Evolutionary conservation across 2,888 invertebrate genomes (phyloP), one percentile per base, ranked within the genome.

Genomic region (Caenorhabditis angaria): DNA sequence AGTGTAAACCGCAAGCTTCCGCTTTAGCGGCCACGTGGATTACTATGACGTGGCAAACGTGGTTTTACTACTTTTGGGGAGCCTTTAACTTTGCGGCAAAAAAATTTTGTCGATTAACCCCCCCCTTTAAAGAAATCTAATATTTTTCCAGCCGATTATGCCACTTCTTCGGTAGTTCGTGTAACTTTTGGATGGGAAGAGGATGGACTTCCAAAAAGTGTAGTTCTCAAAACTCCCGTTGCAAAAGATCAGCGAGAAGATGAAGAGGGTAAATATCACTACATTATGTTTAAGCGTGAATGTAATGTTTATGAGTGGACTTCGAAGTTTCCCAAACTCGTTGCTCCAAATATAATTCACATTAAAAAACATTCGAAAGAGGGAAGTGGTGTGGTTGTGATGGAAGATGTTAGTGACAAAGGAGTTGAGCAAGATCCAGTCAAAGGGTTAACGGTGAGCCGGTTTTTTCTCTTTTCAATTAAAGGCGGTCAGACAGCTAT

Each of bases 121-220:
- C n/a, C n/a, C n/a, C n/a, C n/a, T n/a, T n/a, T n/a, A n/a, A n/a
- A n/a, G n/a, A n/a, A n/a, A n/a, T n/a, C n/a, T n/a, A n/a, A n/a
- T n/a, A n/a, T 32, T 0, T 35, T 76, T 68, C 18, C 65, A 75
- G 64, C 62, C n/a, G 78, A 78, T 48, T 78, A 78, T 54, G 84
- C 83, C 32, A 78, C 81, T 8, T 83, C 84, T 10, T 69, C 78
- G 8, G 84, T 84, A 1, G 67, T 84, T 20, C 74, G 80, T 1
- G 81, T 84, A 1, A 84, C 84, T n/a, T 82, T 84, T 50, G 84
- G 82, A n/a, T 84, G 84, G 84, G 83, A 83, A 41, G 71, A 78
- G 35, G 77, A 81, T 10, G 75, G 68, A 14, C 70, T 84, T 6
- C 84, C 84, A 10, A 74, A 72, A 35, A 82, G 79, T 65, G 82